Evolutionary conservation across 2,888 invertebrate genomes (phyloP).

Genomic region (Choristoneura rosaceana): DNA sequence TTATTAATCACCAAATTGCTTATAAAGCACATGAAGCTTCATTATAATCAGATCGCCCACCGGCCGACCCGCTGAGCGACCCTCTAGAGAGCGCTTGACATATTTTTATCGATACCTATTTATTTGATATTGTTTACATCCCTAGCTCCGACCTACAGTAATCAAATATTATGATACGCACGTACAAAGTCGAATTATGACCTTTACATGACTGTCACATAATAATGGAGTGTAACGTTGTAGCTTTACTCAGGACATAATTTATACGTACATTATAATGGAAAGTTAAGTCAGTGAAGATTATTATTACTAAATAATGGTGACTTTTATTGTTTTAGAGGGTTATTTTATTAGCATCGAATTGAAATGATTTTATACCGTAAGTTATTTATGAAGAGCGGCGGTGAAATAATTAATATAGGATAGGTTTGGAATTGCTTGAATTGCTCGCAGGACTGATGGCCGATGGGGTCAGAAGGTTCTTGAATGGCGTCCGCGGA

Average conservation of each 20-base stretch:
- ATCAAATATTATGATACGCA: conserved; percentile 19
- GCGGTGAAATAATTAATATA: too few relatives aligned
- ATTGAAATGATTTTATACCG: neutral
- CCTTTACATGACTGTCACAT: conserved; percentile 12
- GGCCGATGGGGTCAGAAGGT: too few relatives aligned
- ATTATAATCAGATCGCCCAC: too few relatives aligned
- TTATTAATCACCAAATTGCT: too few relatives aligned
- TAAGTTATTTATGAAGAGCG: too few relatives aligned
- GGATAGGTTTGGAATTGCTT: too few relatives aligned
- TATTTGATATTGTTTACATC: neutral
- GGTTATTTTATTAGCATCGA: neutral
- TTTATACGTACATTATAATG: neutral
- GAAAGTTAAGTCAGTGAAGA: neutral
- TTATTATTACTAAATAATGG: neutral
- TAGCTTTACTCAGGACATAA: neutral
- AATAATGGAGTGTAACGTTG: neutral
- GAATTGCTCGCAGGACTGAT: too few relatives aligned
- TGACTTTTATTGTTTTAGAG: neutral
- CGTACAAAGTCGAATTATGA: conserved; percentile 8
- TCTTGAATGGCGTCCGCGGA: too few relatives aligned
- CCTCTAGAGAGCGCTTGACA: too few relatives aligned
- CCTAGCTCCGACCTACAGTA: neutral
- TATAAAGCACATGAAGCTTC: too few relatives aligned
- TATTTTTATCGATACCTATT: neutral
- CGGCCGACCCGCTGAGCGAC: too few relatives aligned